phyloP scores from a whole-genome alignment of 2,888 invertebrate genomes.

The Chorisops tibialis region DNA sequence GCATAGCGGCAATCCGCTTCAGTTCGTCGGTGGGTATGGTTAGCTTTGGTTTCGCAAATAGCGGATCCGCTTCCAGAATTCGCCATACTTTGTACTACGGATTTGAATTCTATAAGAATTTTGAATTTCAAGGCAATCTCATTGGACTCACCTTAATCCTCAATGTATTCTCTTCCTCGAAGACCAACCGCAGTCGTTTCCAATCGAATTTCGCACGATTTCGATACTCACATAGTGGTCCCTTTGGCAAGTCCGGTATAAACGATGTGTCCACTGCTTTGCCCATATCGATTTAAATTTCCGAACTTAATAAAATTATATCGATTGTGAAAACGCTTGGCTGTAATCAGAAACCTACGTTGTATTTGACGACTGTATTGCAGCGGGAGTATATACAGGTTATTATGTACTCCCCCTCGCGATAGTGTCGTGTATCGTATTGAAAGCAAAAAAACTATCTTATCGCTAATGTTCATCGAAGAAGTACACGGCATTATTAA shows the following conservation, averaged over 20 bases:
- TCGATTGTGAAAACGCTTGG: too few relatives aligned
- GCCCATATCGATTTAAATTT: conserved; percentile 39
- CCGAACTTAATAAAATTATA: too few relatives aligned
- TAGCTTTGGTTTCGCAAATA: conserved; percentile 65
- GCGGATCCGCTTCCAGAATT: conserved; percentile 71
- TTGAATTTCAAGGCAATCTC: conserved; percentile 6
- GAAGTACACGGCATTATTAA: too few relatives aligned
- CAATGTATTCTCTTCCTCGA: conserved; percentile 74
- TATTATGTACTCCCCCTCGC: too few relatives aligned
- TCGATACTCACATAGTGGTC: conserved; percentile 74
- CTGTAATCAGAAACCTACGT: too few relatives aligned
- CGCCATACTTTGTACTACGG: conserved; percentile 81
- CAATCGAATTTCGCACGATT: conserved; percentile 79
- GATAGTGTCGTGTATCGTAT: too few relatives aligned
- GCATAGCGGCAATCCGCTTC: conserved; percentile 66
- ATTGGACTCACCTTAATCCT: conserved; percentile 66
- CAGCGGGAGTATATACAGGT: too few relatives aligned
- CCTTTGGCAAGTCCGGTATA: conserved; percentile 62
- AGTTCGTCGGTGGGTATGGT: conserved; percentile 69
- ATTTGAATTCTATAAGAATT: too few relatives aligned
- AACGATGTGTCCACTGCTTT: conserved; percentile 57
- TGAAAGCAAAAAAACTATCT: too few relatives aligned
- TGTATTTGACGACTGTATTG: too few relatives aligned
- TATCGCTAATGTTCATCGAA: too few relatives aligned
- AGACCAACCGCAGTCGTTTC: conserved; percentile 75